These are phyloP conservation scores for Agrypnia vestita DNA, from an alignment of 1,140 invertebrate species.

Conservation along the genomic window DNA sequence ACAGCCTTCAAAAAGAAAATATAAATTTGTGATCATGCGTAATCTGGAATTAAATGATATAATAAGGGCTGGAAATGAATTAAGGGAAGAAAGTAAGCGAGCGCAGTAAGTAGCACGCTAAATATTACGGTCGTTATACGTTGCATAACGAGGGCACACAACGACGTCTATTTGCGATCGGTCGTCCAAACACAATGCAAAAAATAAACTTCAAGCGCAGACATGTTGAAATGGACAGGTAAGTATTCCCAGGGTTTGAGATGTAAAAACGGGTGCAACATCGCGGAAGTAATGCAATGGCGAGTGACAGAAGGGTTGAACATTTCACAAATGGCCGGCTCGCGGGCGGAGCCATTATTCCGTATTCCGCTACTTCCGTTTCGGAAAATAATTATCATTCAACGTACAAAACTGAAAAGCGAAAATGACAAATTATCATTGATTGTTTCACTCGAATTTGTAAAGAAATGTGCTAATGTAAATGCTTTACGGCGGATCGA, in stretches of 20 bases:
- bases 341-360: constrained; percentile 24
- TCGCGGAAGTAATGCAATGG: constrained; percentile 42
- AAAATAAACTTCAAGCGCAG: constrained; percentile 39
- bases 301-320: constrained; percentile 47
- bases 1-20: too few relatives aligned
- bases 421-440: not conserved
- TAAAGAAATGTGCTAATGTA: not conserved
- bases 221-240: constrained; percentile 41
- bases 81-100: too few relatives aligned
- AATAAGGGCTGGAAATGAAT: too few relatives aligned
- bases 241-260: constrained; percentile 34
- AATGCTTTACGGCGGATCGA: too few relatives aligned
- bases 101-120: too few relatives aligned
- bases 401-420: not conserved
- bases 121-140: too few relatives aligned
- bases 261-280: constrained; percentile 48
- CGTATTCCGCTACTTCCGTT: constrained; percentile 1
- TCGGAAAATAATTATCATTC: not conserved
- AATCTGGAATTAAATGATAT: too few relatives aligned
- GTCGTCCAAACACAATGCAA: constrained; percentile 17
- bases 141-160: too few relatives aligned
- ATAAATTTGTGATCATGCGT: too few relatives aligned
- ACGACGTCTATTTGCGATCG: too few relatives aligned
- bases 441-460: not conserved
- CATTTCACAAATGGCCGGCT: constrained; percentile 42